Conservation (phyloP, 2,888 invertebrate genomes). For the Ceratothoa steindachneri region DNA sequence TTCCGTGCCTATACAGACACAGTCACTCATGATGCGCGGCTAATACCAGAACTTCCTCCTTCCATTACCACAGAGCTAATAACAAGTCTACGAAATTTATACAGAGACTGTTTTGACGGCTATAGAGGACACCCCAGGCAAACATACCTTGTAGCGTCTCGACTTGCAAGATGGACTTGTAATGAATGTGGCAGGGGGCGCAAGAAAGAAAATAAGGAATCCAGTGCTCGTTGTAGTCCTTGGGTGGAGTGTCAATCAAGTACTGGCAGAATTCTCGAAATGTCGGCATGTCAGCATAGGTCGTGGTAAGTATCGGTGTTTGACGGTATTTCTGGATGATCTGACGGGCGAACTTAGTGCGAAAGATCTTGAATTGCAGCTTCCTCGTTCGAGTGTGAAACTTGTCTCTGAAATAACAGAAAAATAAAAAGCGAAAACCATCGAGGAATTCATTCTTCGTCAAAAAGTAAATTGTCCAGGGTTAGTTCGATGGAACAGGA, state of each 20-base stretch:
- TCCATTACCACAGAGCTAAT: not conserved
- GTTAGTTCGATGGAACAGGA: too few species aligned
- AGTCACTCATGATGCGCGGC: too few species aligned
- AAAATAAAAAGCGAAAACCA: not conserved
- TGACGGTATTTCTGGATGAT: conserved; percentile 30
- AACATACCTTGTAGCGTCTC: not conserved
- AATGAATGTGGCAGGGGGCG: conserved; percentile 47
- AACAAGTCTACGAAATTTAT: too few species aligned
- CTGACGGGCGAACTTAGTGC: conserved; percentile 6
- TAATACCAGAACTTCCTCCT: not conserved
- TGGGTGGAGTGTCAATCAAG: conserved; percentile 23
- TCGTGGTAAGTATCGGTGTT: not conserved
- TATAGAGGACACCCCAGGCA: too few species aligned
- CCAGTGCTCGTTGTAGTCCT: conserved; percentile 46
- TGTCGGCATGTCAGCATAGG: conserved; percentile 34
- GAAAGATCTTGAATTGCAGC: conserved; percentile 21
- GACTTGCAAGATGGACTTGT: conserved; percentile 21
- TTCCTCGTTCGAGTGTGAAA: conserved; percentile 7
- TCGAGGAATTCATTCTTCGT: not conserved
- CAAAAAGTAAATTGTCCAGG: too few species aligned
- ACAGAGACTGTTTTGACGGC: too few species aligned
- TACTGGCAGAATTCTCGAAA: conserved; percentile 41
- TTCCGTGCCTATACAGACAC: too few species aligned
- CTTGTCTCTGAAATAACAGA: conserved; percentile 26
- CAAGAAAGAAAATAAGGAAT: conserved; percentile 44